Evolutionary conservation across 2,888 invertebrate species (phyloP), one percentile per base, ranked within the genome.

Genomic region (Saturnia japonica): DNA sequence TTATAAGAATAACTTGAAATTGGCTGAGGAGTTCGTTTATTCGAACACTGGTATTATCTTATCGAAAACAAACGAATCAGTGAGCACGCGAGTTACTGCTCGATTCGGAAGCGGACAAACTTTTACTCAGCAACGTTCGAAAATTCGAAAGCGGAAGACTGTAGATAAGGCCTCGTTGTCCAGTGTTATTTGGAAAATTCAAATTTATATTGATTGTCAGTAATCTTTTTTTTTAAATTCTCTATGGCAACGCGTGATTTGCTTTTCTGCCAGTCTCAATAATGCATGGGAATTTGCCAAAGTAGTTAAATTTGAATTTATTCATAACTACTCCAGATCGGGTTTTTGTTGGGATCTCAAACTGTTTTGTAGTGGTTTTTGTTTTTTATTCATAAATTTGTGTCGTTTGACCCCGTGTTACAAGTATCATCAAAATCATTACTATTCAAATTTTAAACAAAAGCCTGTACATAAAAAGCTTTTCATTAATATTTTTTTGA

Each of bases 81-180:
- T 94, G 94, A 87, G 84, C 93, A 91, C 86, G 86, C 84, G 87
- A 90, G 86, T 90, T 89, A 89, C 89, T 81, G 81, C 80, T 75
- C 79, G 76, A 77, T 78, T 80, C 79, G 80, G 83, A 80, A 75
- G 78, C 78, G 77, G 70, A 82, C 86, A 76, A 82, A 83, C 74
- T 83, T 85, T 82, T 73, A 70, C 74, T 75, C 76, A 78, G 74
- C 75, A 75, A 79, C 77, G 77, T 77, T 82, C 80, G 80, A 77
- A 78, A 82, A 80, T 83, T 82, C 80, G 77, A 80, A 82, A 78
- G 71, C 81, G 81, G 85, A 87, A 86, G 85, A 85, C 80, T 79
- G 81, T 51, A 77, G 75, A 85, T 85, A 87, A 86, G 84, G 79
- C 74, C 78, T 72, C 40, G 73, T 42, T 40, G 34, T 68, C 57